phyloP scores from a whole-genome alignment of 1,140 invertebrate species.

The Oedothorax gibbosus region DNA sequence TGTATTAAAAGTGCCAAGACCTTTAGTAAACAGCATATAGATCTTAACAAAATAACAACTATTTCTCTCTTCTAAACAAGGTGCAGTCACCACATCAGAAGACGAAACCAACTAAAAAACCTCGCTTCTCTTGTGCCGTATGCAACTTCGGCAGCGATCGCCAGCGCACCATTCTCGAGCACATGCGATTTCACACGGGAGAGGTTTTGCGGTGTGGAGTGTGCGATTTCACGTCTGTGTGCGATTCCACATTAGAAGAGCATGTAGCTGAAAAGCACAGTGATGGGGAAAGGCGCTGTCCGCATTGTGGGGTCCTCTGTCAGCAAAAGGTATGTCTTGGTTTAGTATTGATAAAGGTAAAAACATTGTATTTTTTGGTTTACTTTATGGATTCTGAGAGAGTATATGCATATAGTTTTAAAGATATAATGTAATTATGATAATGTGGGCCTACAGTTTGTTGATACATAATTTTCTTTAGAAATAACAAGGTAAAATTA shows the following conservation, averaged over 20 bases:
- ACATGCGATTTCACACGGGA: constrained; percentile 70
- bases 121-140: constrained; percentile 69
- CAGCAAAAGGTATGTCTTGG: not conserved
- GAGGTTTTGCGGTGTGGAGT: constrained; percentile 66
- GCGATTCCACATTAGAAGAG: constrained; percentile 65
- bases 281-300: constrained; percentile 66
- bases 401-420: too few species aligned
- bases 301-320: constrained; percentile 65
- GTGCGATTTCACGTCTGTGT: constrained; percentile 66
- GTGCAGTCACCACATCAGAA: not conserved
- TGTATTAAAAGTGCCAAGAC: too few species aligned
- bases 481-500: too few species aligned
- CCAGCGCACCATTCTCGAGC: constrained; percentile 70
- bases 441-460: too few species aligned
- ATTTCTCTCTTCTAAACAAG: too few species aligned
- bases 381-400: too few species aligned
- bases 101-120: constrained; percentile 14
- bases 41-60: too few species aligned
- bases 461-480: too few species aligned
- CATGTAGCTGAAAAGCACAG: constrained; percentile 65
- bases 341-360: too few species aligned
- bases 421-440: too few species aligned
- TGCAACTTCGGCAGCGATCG: constrained; percentile 68
- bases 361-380: too few species aligned
- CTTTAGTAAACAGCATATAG: too few species aligned